A percentile compares a stretch with the other conserved stretches of the same genome.
Evolutionary conservation across 2,113 vertebrate genomes (phyloP).

Genomic region (Chaetodon trifascialis): DNA sequence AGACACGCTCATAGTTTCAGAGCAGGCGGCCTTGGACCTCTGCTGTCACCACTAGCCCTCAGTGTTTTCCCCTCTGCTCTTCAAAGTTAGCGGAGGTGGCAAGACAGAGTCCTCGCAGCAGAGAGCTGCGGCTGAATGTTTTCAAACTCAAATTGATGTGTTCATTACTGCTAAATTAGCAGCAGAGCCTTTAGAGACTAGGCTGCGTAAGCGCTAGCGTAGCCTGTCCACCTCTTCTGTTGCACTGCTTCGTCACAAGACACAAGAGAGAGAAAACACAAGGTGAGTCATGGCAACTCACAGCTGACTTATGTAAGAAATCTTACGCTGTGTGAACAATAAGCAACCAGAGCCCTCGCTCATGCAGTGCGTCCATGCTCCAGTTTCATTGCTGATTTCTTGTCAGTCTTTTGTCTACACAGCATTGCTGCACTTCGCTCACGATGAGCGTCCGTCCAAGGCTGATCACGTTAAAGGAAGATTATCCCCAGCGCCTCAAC

Average conservation of each 20-base stretch:
- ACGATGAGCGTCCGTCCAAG: not conserved
- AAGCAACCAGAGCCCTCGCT: not conserved
- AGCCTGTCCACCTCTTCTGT: constrained; percentile 34
- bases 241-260: constrained; percentile 28
- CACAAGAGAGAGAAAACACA: constrained; percentile 31
- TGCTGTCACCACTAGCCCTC: constrained; percentile 22
- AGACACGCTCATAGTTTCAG: not conserved
- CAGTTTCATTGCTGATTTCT: not conserved
- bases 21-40: constrained; percentile 9
- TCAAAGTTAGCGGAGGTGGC: constrained; percentile 33
- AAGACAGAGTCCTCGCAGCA: constrained; percentile 32
- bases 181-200: constrained; percentile 26
- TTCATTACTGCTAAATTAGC: constrained; percentile 50
- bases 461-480: not conserved
- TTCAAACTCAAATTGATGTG: constrained; percentile 44
- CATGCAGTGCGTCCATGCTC: not conserved
- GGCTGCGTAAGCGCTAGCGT: not conserved
- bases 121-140: constrained; percentile 28
- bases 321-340: constrained; percentile 26
- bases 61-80: not conserved
- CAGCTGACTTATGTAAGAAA: constrained; percentile 53
- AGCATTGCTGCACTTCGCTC: too few species aligned
- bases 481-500: not conserved
- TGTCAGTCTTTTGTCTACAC: not conserved
- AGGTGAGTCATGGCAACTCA: constrained; percentile 59